These are phyloP conservation scores for Neria commutata DNA, from an alignment of 2,888 invertebrate genomes.

Conservation along the genomic window DNA sequence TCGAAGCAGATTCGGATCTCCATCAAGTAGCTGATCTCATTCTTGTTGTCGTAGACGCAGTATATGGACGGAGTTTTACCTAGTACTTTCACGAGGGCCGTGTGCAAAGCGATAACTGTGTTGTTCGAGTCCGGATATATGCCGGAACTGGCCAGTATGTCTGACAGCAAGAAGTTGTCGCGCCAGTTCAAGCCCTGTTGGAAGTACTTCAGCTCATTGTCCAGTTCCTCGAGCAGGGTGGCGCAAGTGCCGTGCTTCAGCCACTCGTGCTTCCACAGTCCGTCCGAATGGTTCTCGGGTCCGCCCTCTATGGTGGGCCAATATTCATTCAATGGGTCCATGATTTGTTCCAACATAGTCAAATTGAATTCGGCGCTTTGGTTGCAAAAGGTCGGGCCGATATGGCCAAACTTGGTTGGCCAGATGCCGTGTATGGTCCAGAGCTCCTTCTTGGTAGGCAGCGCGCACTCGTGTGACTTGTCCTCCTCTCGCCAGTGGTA, in stretches of 20 bases:
- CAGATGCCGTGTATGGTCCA: slow-evolving; percentile 87
- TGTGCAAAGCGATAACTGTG: slow-evolving; percentile 63
- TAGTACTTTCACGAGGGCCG: slow-evolving; percentile 65
- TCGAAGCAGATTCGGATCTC: slow-evolving; percentile 79
- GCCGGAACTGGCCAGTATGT: slow-evolving; percentile 65
- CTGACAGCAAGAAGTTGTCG: slow-evolving; percentile 67
- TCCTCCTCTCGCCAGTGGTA: slow-evolving; percentile 71
- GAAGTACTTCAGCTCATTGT: slow-evolving; percentile 74
- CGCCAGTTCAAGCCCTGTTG: slow-evolving; percentile 69
- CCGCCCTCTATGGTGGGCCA: slow-evolving; percentile 76
- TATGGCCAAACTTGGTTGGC: slow-evolving; percentile 74
- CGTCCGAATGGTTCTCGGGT: slow-evolving; percentile 49
- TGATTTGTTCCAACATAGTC: slow-evolving; percentile 67
- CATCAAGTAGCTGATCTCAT: slow-evolving; percentile 67
- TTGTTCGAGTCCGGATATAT: slow-evolving; percentile 67
- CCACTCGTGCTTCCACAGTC: slow-evolving; percentile 84
- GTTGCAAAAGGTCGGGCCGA: slow-evolving; percentile 77
- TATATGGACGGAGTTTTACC: slow-evolving; percentile 69
- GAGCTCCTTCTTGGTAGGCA: slow-evolving; percentile 67
- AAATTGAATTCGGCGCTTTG: slow-evolving; percentile 71
- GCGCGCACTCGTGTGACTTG: slow-evolving; percentile 67
- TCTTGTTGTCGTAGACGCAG: slow-evolving; percentile 68
- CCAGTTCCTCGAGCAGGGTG: slow-evolving; percentile 64
- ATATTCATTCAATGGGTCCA: slow-evolving; percentile 65
- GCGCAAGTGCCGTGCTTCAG: slow-evolving; percentile 84